These are phyloP conservation scores for Bombus sibiricus DNA, from an alignment of 1,140 invertebrate species.

Conservation along the genomic window DNA sequence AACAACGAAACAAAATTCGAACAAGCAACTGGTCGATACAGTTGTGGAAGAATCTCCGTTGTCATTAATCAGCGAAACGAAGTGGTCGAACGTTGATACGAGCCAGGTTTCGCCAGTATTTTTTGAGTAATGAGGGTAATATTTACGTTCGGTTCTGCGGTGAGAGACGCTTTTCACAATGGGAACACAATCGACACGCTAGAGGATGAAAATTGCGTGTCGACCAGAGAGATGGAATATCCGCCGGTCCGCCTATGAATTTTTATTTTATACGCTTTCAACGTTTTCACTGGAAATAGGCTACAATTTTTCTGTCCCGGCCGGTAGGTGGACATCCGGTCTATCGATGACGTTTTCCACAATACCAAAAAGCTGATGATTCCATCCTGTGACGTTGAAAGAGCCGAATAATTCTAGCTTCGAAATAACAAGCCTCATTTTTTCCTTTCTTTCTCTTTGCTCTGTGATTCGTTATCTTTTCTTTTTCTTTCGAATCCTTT, in stretches of 20 bases:
- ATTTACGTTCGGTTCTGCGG: constrained; percentile 4
- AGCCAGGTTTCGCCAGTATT: neutral
- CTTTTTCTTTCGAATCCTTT: neutral
- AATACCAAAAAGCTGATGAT: constrained; percentile 39
- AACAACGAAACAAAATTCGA: neutral
- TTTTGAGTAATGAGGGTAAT: constrained; percentile 38
- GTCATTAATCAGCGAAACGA: constrained; percentile 30
- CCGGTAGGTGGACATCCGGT: constrained; percentile 34
- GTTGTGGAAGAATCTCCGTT: neutral
- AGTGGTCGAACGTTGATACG: neutral
- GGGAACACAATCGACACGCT: constrained; percentile 11
- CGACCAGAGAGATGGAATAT: constrained; percentile 9
- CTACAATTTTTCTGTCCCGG: constrained; percentile 33
- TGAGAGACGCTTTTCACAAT: neutral
- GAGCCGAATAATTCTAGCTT: constrained; percentile 4
- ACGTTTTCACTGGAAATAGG: constrained; percentile 17
- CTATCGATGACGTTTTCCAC: constrained; percentile 46
- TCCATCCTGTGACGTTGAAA: constrained; percentile 38
- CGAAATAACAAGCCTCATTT: constrained; percentile 9
- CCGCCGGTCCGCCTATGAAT: constrained; percentile 34
- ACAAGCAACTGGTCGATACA: neutral
- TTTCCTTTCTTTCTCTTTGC: neutral
- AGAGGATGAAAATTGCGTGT: constrained; percentile 11
- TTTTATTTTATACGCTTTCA: constrained; percentile 49
- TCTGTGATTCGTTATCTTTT: neutral